A percentile compares a stretch with the other conserved stretches of the same genome.
These are phyloP conservation scores for Eciton burchellii DNA, from an alignment of 1,140 invertebrate species.

Conservation along the genomic window DNA sequence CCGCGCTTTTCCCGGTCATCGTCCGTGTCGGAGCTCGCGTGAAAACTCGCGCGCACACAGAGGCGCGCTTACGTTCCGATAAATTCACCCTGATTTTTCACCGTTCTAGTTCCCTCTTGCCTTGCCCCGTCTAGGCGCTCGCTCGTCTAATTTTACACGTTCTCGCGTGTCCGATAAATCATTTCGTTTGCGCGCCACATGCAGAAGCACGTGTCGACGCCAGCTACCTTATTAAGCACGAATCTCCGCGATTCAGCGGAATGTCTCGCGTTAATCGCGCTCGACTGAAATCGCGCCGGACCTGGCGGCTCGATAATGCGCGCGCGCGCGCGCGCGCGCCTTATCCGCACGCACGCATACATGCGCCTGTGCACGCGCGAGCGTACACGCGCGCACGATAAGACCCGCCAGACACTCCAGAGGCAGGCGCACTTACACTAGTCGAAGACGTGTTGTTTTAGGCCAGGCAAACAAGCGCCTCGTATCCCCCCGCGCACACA, in stretches of 20 bases:
- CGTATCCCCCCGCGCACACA: constrained; percentile 11
- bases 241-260: background rate
- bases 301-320: background rate
- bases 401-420: constrained; percentile 52
- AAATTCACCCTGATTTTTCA: constrained; percentile 8
- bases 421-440: background rate
- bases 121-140: background rate
- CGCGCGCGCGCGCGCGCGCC: background rate
- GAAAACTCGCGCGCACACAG: background rate
- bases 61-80: background rate
- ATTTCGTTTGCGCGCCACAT: constrained; percentile 17
- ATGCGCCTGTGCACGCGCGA: background rate
- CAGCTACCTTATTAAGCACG: too few relatives aligned
- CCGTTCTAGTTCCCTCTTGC: background rate
- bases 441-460: constrained; percentile 69
- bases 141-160: constrained; percentile 18
- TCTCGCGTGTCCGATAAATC: constrained; percentile 21
- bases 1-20: background rate
- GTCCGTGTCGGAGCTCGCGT: background rate
- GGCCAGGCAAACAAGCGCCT: constrained; percentile 67
- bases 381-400: constrained; percentile 34
- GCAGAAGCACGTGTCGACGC: background rate
- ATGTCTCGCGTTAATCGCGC: constrained; percentile 28
- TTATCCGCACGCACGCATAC: background rate
- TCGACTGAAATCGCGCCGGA: constrained; percentile 5